Base-by-base conservation (phyloP, 2,113 vertebrate genomes). In the Syngnathus scovelli region DNA sequence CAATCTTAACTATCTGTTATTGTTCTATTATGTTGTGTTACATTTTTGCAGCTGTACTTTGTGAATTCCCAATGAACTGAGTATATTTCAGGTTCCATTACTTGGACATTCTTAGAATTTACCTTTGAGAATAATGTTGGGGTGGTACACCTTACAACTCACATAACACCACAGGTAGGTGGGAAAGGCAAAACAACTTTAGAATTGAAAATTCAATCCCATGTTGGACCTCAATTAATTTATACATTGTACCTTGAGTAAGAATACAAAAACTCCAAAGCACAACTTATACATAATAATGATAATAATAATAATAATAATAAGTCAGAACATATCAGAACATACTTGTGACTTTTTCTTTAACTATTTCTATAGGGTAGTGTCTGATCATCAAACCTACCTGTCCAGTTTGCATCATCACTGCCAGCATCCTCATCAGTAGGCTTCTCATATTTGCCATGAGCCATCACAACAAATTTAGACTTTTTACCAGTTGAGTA, bases 361-460 rank as follows among this genome's bases (percentile, higher is more conserved):
- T 18, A 4, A 16, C 4, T 11, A 43, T 43, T 2, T 43, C 11
- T 43, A 3, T 9, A 18, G 36, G 33, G 23, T 59, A 12, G 56
- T 36, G 36, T 19, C 12, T 52, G n/a, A 52, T 9, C 49, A 56
- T 9, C 7, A 56, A 15, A 68, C 81, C 88, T 71, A 92, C 90
- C 81, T 85, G 84, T 52, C 68, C 38, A 74, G 67, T 71, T 81
- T 61, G 18, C 21, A 9, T 87, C 78, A 6, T 87, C 78, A 27
- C 84, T 72, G 33, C 54, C 76, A 69, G 81, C 71, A 80, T 81
- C 63, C 16, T 90, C 89, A 80, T 84, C 72, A 38, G 88, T 78
- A 79, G 96, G 90, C 80, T 95, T 98, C 89, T 95, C 93, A 15
- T 98, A 98, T 76, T 95, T 95, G 23, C 95, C 95, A 0, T 96